Conservation (phyloP, 2,888 invertebrate species). For the Siphlonurus alternatus region DNA sequence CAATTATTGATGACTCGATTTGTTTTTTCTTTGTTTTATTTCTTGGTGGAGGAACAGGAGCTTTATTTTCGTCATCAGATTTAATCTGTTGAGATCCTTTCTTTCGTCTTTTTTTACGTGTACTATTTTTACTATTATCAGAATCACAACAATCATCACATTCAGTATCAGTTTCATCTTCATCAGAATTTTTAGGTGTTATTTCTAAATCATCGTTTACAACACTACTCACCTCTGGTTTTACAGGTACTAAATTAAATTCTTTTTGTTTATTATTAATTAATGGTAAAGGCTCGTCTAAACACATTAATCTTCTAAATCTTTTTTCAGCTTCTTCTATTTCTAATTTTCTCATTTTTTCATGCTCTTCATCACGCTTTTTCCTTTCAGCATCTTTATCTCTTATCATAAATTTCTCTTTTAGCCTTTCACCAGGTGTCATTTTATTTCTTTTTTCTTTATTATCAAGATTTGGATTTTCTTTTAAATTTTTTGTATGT, state of each 20-base stretch:
- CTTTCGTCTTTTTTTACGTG: background rate
- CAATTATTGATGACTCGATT: too few species aligned
- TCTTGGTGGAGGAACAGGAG: background rate
- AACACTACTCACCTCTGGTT: background rate
- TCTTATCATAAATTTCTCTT: conserved; percentile 56
- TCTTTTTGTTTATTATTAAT: too few species aligned
- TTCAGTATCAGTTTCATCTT: background rate
- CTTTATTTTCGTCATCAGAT: background rate
- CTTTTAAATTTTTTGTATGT: conserved; percentile 33
- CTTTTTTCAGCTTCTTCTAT: conserved; percentile 16
- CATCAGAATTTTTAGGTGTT: background rate
- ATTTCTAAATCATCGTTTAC: background rate
- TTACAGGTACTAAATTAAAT: background rate
- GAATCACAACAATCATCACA: too few species aligned
- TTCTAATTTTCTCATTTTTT: background rate
- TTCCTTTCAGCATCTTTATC: conserved; percentile 25
- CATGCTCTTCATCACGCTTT: conserved; percentile 7
- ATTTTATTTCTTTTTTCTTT: conserved; percentile 42
- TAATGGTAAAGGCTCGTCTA: background rate
- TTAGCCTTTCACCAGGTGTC: conserved; percentile 51
- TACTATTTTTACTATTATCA: background rate
- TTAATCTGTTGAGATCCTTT: background rate
- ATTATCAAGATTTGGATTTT: conserved; percentile 19
- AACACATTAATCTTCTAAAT: background rate
- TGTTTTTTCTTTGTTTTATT: background rate